phyloP scores from a whole-genome alignment of 2,113 vertebrate species.

The Microtus pennsylvanicus region DNA sequence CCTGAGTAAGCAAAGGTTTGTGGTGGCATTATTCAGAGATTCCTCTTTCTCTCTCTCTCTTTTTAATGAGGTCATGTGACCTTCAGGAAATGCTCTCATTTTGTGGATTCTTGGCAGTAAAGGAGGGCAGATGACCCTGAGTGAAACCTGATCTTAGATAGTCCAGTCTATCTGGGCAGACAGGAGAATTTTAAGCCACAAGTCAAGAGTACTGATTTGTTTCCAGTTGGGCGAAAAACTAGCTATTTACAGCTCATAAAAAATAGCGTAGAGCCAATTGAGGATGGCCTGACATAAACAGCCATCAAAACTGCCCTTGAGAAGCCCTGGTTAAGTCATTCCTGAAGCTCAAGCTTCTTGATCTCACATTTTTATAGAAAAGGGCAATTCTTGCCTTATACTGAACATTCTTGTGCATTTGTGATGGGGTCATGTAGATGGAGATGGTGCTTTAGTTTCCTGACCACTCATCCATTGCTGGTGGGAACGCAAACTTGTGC shows the following conservation, averaged over 20 bases:
- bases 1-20: background rate
- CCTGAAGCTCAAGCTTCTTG: background rate
- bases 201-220: background rate
- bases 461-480: no score
- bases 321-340: background rate
- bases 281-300: background rate
- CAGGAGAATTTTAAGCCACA: background rate
- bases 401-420: background rate
- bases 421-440: background rate
- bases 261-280: background rate
- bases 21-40: background rate
- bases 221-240: background rate
- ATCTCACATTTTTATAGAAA: constrained; percentile 3
- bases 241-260: background rate
- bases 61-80: background rate
- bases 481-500: no score
- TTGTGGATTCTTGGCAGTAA: background rate
- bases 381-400: background rate
- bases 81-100: background rate
- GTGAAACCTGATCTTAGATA: background rate
- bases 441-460: no score
- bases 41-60: no score
- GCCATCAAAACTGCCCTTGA: background rate
- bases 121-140: background rate
- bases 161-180: background rate